These are phyloP conservation scores for Drosophila sordidapex DNA, from an alignment of 2,888 invertebrate genomes.

Conservation along the genomic window DNA sequence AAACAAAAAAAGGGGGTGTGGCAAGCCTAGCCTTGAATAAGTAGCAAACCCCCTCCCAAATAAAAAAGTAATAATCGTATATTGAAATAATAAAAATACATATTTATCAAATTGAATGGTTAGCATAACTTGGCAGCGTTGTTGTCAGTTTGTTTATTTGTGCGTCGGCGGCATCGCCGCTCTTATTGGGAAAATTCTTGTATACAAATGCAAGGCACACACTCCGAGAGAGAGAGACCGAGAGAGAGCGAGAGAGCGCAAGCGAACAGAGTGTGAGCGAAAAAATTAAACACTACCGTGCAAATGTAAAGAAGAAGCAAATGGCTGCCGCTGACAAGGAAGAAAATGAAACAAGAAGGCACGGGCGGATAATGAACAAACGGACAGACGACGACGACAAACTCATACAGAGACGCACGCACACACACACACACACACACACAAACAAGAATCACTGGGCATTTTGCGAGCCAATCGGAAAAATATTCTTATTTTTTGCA, in stretches of 20 bases:
- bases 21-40: conserved; percentile 27
- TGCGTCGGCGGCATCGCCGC: conserved; percentile 24
- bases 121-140: conserved; percentile 32
- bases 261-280: conserved; percentile 31
- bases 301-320: conserved; percentile 68
- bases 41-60: neutral
- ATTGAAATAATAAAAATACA: neutral
- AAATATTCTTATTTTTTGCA: conserved; percentile 33
- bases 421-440: conserved; percentile 7
- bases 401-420: conserved; percentile 17
- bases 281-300: conserved; percentile 52
- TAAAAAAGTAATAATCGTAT: neutral
- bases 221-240: conserved; percentile 21
- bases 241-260: conserved; percentile 26
- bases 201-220: conserved; percentile 65
- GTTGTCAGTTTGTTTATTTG: conserved; percentile 35
- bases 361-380: conserved; percentile 55
- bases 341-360: conserved; percentile 68
- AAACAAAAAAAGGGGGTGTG: conserved; percentile 52
- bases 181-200: conserved; percentile 76
- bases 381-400: conserved; percentile 34
- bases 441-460: conserved; percentile 19
- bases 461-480: conserved; percentile 55
- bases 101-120: conserved; percentile 23
- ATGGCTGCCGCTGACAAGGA: conserved; percentile 77